These are phyloP conservation scores for Limnephilus marmoratus DNA, from an alignment of 2,888 invertebrate species.

Conservation along the genomic window DNA sequence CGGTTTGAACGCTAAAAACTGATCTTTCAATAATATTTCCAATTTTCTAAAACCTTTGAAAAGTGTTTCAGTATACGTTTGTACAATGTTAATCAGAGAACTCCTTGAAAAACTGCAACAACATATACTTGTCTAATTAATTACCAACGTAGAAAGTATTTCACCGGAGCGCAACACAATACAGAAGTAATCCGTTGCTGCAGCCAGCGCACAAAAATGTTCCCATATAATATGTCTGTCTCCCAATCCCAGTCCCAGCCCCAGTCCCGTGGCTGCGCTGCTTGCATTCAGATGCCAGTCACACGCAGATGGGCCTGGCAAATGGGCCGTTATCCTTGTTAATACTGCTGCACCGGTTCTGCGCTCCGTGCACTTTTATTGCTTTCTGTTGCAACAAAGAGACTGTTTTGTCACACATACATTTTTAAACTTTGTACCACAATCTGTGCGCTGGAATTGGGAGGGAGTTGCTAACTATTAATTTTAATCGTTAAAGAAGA, in stretches of 20 bases:
- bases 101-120: neutral
- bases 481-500: neutral
- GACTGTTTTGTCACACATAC: constrained; percentile 2
- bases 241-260: neutral
- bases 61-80: too few species aligned
- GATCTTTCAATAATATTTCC: too few species aligned
- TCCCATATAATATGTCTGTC: neutral
- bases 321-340: constrained; percentile 9
- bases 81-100: too few species aligned
- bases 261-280: neutral
- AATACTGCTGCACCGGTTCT: neutral
- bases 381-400: neutral
- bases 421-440: neutral
- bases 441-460: neutral
- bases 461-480: neutral
- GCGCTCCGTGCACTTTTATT: neutral
- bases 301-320: constrained; percentile 14
- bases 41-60: too few species aligned
- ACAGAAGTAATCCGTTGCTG: neutral
- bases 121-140: neutral
- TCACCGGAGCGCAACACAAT: neutral
- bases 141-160: neutral
- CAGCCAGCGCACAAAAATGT: constrained; percentile 8
- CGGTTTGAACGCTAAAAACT: too few species aligned
- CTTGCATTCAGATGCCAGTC: constrained; percentile 15